Percentiles rank a stretch among this genome's conserved stretches.
These are phyloP conservation scores for Pantherophis alleghaniensis DNA, from an alignment of 2,797 vertebrate species.

Conservation along the genomic window DNA sequence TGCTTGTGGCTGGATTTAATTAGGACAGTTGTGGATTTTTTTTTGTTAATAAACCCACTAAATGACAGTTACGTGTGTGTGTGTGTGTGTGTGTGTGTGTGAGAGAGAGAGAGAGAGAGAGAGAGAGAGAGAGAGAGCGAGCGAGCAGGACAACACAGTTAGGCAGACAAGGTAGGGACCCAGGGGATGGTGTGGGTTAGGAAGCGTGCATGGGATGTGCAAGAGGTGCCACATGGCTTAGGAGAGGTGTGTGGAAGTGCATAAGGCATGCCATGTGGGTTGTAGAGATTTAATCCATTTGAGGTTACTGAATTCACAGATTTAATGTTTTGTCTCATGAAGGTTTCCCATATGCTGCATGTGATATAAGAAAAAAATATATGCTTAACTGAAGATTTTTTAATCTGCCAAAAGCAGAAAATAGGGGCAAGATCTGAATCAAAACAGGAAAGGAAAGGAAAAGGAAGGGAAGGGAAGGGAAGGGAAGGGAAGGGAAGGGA, in stretches of 20 bases:
- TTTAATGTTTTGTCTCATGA: not conserved
- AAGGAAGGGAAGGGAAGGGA: no score
- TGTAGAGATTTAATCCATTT: not conserved
- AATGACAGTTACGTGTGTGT: not conserved
- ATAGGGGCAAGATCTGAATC: not conserved
- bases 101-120: no score
- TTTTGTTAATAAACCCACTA: not conserved
- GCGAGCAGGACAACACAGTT: no score
- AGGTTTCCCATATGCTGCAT: not conserved
- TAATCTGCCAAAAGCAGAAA: not conserved
- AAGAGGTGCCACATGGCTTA: not conserved
- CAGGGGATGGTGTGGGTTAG: not conserved
- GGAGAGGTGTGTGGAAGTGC: not conserved
- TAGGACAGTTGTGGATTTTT: not conserved
- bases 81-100: no score
- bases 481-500: no score
- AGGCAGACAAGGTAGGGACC: not conserved
- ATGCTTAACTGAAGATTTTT: not conserved
- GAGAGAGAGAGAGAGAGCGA: no score
- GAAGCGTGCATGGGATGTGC: not conserved
- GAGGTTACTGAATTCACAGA: not conserved
- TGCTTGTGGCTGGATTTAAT: no score
- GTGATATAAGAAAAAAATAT: not conserved
- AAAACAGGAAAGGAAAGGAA: not conserved
- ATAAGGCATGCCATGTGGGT: not conserved